Percentiles rank a stretch among this genome's conserved stretches.
phyloP scores from a whole-genome alignment of 1,140 invertebrate genomes.

The Centruroides sculpturatus region DNA sequence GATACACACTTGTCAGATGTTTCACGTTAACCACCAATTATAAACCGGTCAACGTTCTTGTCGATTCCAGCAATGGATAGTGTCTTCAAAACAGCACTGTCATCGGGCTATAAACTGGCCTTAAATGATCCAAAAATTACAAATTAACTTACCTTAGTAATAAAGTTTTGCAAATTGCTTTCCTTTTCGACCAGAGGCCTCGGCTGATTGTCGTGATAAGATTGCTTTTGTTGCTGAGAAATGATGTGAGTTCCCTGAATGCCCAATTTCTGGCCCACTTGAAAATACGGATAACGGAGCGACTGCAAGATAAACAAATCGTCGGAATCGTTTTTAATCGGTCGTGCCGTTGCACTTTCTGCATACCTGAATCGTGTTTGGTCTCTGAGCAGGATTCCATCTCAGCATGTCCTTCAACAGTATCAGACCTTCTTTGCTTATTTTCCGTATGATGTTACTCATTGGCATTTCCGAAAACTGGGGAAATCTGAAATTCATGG shows the following conservation, averaged over 20 bases:
- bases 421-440: constrained; percentile 63
- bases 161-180: too few relatives aligned
- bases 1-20: too few relatives aligned
- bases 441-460: constrained; percentile 64
- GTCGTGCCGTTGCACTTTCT: background rate
- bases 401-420: constrained; percentile 73
- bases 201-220: too few relatives aligned
- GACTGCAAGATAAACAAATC: constrained; percentile 19
- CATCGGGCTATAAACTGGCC: too few relatives aligned
- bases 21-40: too few relatives aligned
- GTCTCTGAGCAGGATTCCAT: constrained; percentile 86
- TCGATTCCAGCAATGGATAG: too few relatives aligned
- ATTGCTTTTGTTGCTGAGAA: background rate
- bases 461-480: constrained; percentile 64
- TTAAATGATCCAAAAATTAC: too few relatives aligned
- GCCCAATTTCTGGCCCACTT: constrained; percentile 43
- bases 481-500: constrained; percentile 95
- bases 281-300: constrained; percentile 58
- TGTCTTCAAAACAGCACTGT: too few relatives aligned
- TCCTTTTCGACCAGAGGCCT: too few relatives aligned
- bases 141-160: too few relatives aligned
- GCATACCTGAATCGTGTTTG: constrained; percentile 71
- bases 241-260: constrained; percentile 19
- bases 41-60: too few relatives aligned
- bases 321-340: too few relatives aligned